phyloP scores from a whole-genome alignment of 2,797 vertebrate species.

The Pelochelys cantorii region DNA sequence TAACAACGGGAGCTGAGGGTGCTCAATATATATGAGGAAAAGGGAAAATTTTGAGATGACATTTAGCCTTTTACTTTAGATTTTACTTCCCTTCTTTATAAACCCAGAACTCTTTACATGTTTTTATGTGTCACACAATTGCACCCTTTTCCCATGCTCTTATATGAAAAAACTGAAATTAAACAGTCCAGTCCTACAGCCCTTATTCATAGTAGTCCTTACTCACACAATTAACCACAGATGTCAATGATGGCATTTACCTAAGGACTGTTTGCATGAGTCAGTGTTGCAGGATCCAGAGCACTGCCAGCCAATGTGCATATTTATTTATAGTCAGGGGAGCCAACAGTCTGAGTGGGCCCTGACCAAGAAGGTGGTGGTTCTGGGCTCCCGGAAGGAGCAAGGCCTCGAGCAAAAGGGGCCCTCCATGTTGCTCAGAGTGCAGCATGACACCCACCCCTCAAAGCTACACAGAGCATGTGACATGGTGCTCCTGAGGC shows the following conservation, averaged over 20 bases:
- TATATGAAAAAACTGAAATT: background rate
- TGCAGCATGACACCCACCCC: too few relatives aligned
- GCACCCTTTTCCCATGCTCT: background rate
- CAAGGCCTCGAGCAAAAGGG: too few relatives aligned
- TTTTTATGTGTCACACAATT: background rate
- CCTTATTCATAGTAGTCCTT: background rate
- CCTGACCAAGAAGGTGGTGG: too few relatives aligned
- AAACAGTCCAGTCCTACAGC: background rate
- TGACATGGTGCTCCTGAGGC: too few relatives aligned
- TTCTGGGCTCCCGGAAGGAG: too few relatives aligned
- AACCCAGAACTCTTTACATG: background rate
- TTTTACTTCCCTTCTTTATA: background rate
- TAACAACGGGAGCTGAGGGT: accelerated
- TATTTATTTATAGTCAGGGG: accelerated
- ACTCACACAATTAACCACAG: accelerated
- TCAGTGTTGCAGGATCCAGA: accelerated
- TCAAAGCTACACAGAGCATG: too few relatives aligned
- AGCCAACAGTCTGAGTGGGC: too few relatives aligned
- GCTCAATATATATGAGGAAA: background rate
- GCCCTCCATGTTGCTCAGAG: too few relatives aligned
- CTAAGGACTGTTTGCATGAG: background rate
- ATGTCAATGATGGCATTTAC: background rate
- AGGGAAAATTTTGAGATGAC: background rate
- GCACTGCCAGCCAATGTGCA: background rate
- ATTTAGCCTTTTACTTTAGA: background rate